Evolutionary conservation across 2,797 vertebrate genomes (phyloP).

Genomic region (Lepus oiostolus): DNA sequence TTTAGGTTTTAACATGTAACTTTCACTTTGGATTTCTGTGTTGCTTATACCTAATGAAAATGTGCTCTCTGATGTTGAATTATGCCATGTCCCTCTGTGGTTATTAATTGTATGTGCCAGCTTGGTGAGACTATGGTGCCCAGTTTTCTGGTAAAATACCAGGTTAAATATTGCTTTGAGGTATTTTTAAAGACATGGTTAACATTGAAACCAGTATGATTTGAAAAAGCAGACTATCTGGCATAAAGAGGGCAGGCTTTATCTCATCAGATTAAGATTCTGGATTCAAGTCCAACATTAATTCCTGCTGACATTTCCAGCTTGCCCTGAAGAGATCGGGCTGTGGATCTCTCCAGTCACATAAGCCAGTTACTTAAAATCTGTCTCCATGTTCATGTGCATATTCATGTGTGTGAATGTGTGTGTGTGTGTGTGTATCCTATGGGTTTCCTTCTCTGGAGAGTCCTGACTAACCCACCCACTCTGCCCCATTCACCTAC

Average conservation of each 20-base stretch:
- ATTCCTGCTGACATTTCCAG: conserved; percentile 2
- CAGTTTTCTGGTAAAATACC: conserved; percentile 11
- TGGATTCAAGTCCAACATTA: not conserved
- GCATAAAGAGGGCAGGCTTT: not conserved
- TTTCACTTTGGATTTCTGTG: conserved; percentile 25
- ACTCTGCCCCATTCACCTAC: not conserved
- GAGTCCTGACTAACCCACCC: not conserved
- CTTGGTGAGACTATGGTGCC: not conserved
- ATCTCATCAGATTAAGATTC: not conserved
- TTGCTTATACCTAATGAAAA: conserved; percentile 61
- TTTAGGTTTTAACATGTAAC: conserved; percentile 39
- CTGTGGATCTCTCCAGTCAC: not conserved
- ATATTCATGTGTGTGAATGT: fast-evolving
- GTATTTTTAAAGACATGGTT: not conserved
- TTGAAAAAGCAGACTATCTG: not conserved
- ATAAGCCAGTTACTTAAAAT: not conserved
- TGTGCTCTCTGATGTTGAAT: conserved; percentile 20
- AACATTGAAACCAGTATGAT: conserved; percentile 45
- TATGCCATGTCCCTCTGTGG: not conserved
- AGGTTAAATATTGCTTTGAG: not conserved
- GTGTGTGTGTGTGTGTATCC: not conserved
- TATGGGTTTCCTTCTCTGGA: conserved; percentile 2
- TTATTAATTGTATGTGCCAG: not conserved
- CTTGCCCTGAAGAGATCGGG: not conserved
- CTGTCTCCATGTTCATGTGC: not conserved